These are phyloP conservation scores for Symphodus melops DNA, from an alignment of 2,113 vertebrate species.

Conservation along the genomic window DNA sequence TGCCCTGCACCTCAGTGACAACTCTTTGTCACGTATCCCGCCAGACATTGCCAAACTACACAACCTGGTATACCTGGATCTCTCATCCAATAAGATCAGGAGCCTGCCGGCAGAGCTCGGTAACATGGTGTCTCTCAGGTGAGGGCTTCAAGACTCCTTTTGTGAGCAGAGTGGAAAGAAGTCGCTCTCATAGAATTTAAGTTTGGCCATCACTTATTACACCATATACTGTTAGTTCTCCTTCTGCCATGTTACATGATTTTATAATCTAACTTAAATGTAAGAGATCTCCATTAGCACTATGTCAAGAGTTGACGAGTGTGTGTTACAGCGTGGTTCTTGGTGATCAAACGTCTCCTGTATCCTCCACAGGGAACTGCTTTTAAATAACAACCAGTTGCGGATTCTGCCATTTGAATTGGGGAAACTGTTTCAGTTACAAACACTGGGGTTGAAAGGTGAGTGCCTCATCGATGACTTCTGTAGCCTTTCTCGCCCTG, in stretches of 20 bases:
- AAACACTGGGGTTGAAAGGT: constrained; percentile 99
- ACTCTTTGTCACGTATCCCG: constrained; percentile 96
- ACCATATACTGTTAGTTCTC: neutral
- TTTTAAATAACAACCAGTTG: constrained; percentile 99
- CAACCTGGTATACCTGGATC: constrained; percentile 98
- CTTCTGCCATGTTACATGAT: neutral
- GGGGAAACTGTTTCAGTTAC: constrained; percentile 99
- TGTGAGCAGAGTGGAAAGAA: neutral
- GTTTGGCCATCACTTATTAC: neutral
- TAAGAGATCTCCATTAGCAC: neutral
- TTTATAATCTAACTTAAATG: neutral
- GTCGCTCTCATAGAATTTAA: neutral
- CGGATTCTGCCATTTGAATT: constrained; percentile 99
- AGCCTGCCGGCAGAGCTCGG: constrained; percentile 99
- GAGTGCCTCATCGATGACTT: constrained; percentile 62
- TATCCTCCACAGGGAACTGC: constrained; percentile 93
- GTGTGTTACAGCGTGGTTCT: constrained; percentile 8
- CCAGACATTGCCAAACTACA: constrained; percentile 99
- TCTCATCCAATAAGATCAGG: constrained; percentile 98
- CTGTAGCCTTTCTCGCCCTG: constrained; percentile 42
- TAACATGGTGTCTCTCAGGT: constrained; percentile 99
- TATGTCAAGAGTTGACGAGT: neutral
- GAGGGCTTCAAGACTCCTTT: neutral
- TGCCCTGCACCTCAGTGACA: constrained; percentile 98
- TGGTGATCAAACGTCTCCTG: constrained; percentile 19